Evolutionary conservation across 1,140 invertebrate genomes (phyloP).

Genomic region (Bombus impatiens): DNA sequence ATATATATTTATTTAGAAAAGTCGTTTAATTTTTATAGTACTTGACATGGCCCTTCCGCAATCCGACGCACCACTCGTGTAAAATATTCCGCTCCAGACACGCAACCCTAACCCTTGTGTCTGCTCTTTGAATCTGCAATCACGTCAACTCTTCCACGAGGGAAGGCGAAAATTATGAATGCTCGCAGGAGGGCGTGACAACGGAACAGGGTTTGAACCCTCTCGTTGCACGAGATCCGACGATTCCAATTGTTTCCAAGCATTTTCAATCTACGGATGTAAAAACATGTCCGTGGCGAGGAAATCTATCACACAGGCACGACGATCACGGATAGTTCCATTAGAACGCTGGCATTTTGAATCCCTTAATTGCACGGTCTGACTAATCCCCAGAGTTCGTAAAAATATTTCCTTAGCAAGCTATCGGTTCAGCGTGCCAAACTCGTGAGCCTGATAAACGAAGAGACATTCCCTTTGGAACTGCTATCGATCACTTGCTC

Average conservation of each 20-base stretch:
- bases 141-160: not conserved
- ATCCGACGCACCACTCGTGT: too few species aligned
- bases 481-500: constrained; percentile 29
- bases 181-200: not conserved
- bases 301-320: not conserved
- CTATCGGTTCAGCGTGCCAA: not conserved
- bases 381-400: not conserved
- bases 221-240: not conserved
- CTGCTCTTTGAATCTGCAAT: not conserved
- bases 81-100: too few species aligned
- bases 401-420: constrained; percentile 20
- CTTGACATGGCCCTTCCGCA: not conserved
- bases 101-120: not conserved
- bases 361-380: not conserved
- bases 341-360: not conserved
- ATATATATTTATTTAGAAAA: not conserved
- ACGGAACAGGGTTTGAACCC: constrained; percentile 10
- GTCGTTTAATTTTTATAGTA: not conserved
- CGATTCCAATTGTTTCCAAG: not conserved
- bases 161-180: constrained; percentile 27
- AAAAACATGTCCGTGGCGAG: not conserved
- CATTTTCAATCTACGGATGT: not conserved
- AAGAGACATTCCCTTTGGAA: constrained; percentile 21
- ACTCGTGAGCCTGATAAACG: constrained; percentile 7
- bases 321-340: not conserved